phyloP scores from a whole-genome alignment of 2,113 vertebrate genomes.

The Heliornis fulica region DNA sequence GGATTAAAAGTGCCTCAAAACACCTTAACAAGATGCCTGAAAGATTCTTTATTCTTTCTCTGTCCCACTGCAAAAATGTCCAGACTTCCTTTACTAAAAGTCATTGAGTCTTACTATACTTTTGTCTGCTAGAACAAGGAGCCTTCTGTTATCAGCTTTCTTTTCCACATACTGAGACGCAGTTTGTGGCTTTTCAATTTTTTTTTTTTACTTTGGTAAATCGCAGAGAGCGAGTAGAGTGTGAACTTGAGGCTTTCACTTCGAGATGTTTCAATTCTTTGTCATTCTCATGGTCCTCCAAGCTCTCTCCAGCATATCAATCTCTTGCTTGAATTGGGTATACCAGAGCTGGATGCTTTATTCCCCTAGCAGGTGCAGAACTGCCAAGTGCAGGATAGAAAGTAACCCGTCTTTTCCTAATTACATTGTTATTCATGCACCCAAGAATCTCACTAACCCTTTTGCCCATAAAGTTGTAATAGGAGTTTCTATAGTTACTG shows the following conservation, averaged over 20 bases:
- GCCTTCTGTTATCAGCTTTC: slow-evolving; percentile 41
- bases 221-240: neutral
- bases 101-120: neutral
- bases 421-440: neutral
- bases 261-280: slow-evolving; percentile 21
- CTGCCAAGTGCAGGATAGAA: neutral
- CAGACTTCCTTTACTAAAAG: neutral
- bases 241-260: slow-evolving; percentile 4
- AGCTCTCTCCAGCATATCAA: slow-evolving; percentile 9
- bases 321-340: neutral
- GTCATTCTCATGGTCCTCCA: neutral
- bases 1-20: neutral
- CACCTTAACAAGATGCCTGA: neutral
- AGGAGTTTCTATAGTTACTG: neutral
- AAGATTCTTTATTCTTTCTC: neutral
- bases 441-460: neutral
- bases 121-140: slow-evolving; percentile 37
- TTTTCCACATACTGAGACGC: neutral
- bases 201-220: neutral
- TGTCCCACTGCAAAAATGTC: neutral
- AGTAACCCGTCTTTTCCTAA: neutral
- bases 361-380: slow-evolving; percentile 20
- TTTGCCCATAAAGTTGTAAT: neutral
- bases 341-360: neutral
- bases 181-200: slow-evolving; percentile 29